A percentile compares a stretch with the other conserved stretches of the same genome.
Evolutionary conservation across 2,797 vertebrate species (phyloP).

Genomic region (Anguilla obscura): DNA sequence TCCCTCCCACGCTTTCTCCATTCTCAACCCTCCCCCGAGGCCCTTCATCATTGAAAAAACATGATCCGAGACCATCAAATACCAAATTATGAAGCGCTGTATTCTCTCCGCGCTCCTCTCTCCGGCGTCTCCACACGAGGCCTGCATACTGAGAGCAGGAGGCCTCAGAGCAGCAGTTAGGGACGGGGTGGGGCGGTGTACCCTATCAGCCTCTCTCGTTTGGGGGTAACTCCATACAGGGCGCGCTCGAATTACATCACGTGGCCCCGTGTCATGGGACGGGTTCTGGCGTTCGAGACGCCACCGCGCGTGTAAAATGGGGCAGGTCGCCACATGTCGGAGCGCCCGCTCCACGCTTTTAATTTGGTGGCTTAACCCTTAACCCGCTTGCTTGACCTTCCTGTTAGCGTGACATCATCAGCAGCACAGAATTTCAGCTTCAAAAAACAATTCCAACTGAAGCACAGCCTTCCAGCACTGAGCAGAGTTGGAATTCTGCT

Average conservation of each 20-base stretch:
- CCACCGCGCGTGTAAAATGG: background rate
- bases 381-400: background rate
- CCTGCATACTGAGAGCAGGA: conserved; percentile 48
- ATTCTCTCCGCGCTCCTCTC: conserved; percentile 66
- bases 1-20: conserved; percentile 44
- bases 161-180: conserved; percentile 45
- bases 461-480: background rate
- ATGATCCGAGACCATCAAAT: conserved; percentile 72
- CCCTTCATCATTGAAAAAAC: conserved; percentile 71
- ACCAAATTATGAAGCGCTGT: conserved; percentile 66
- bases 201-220: background rate
- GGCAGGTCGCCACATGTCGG: background rate
- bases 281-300: background rate
- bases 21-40: conserved; percentile 46
- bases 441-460: too few relatives aligned
- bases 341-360: background rate
- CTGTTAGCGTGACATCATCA: background rate
- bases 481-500: background rate
- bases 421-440: too few relatives aligned
- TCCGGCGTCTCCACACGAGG: conserved; percentile 58
- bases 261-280: background rate
- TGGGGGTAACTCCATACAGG: too few relatives aligned
- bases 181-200: background rate
- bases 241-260: background rate
- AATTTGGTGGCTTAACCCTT: background rate